Conservation (phyloP, 2,888 invertebrate species). For the Scrobipalpa atriplicella region DNA sequence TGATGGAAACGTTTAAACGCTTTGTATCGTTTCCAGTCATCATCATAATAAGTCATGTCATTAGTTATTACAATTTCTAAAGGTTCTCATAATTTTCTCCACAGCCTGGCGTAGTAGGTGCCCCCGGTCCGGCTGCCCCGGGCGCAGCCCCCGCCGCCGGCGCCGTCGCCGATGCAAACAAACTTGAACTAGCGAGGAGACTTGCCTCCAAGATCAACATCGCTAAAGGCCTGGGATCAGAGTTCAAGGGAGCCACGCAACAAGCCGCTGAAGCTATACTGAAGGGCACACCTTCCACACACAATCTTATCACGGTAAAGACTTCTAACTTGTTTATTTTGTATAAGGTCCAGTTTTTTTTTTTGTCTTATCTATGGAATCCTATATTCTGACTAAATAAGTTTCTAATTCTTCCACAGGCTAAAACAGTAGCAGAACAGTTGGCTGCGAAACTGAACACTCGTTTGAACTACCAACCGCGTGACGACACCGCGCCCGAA, state of each 20-base stretch:
- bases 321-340: no score
- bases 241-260: constrained; percentile 95
- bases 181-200: constrained; percentile 93
- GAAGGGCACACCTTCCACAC: constrained; percentile 89
- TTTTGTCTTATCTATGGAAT: no score
- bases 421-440: constrained; percentile 98
- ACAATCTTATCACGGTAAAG: constrained; percentile 90
- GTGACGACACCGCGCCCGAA: constrained; percentile 87
- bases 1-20: no score
- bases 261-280: constrained; percentile 96
- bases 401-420: constrained; percentile 63
- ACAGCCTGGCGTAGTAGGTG: constrained; percentile 52
- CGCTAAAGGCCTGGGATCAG: constrained; percentile 92
- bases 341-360: no score
- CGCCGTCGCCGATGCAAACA: constrained; percentile 85
- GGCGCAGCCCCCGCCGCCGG: constrained; percentile 52
- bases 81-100: no score
- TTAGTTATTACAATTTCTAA: no score
- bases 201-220: constrained; percentile 95
- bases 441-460: constrained; percentile 98
- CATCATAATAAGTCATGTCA: no score
- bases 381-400: no score
- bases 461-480: constrained; percentile 97
- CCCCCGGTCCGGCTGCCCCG: constrained; percentile 40
- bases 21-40: no score